Conservation (phyloP, 1,140 invertebrate species). For the Nylanderia fulva region DNA sequence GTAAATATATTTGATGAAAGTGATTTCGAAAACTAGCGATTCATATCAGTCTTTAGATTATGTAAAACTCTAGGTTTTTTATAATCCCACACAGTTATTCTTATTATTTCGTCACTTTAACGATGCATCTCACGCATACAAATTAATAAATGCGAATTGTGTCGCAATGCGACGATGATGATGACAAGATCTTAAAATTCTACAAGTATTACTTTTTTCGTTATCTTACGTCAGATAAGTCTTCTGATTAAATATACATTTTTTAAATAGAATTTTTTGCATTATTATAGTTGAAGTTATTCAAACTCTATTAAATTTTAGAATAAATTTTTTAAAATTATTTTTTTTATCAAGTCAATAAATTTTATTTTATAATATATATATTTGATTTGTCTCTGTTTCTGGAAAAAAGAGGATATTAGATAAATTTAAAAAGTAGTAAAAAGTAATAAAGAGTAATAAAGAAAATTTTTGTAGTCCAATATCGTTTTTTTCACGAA, state of each 20-base stretch:
- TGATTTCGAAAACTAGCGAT: neutral
- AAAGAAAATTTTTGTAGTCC: no score
- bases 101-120: constrained; percentile 45
- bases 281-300: neutral
- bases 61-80: constrained; percentile 1
- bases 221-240: neutral
- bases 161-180: constrained; percentile 10
- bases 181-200: neutral
- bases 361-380: constrained; percentile 7
- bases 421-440: no score
- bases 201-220: constrained; percentile 3
- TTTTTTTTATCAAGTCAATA: neutral
- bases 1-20: neutral
- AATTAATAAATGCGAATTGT: constrained; percentile 50
- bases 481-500: no score
- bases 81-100: constrained; percentile 42
- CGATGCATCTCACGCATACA: constrained; percentile 37
- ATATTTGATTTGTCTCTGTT: neutral
- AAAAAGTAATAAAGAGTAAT: no score
- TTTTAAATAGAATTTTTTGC: constrained; percentile 3
- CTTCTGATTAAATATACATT: neutral
- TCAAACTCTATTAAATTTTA: neutral
- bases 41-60: constrained; percentile 12
- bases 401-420: no score
- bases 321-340: neutral